Base-by-base conservation (phyloP, 2,888 invertebrate genomes). In the Galerucella calmariensis region DNA sequence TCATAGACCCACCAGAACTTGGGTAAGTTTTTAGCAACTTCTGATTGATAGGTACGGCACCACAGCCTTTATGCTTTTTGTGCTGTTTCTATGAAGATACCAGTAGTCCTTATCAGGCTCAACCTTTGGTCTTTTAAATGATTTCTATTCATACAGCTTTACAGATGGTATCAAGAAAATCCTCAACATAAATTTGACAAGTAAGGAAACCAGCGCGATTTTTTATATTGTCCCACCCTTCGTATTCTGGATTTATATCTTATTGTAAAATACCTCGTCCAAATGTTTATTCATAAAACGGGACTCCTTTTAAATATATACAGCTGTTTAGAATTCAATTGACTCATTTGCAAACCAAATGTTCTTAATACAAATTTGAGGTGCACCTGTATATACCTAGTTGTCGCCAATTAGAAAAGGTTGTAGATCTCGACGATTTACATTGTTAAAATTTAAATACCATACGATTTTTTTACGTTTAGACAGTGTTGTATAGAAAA, bases 311-410 rank as follows among this genome's bases (percentile, higher is more conserved):
- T 35, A 27, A 58, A 61, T 61, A 58, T 61, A 58, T 24, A 11
- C 68, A 44, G 3, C 59, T 58, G 68, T 44, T 68, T 58, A 44
- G 9, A 16, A 68, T 68, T 59, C 44, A 68, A 68, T 68, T 12
- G 68, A 46, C 41, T 68, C 68, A 68, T 68, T 68, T 68, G 68
- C 68, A 68, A 68, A 68, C 68, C 68, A 68, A 68, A 68, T 68
- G 24, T 2, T 59, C 46, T 68, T 59, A 58, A 24, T 59, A 68
- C 58, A 68, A 68, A 68, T 41, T 68, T 68, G 46, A 35, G 58
- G 41, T 68, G 59, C 58, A 68, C 58, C 68, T 68, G 68, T 68
- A 46, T 20, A 20, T 12, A 4, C 35, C 35, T 41, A 41, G 16
- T 58, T 59, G 63, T 63, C 63, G 16, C 53, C 51, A 70, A 70